Evolutionary conservation across 2,797 vertebrate genomes (phyloP).

Genomic region (Buphagus erythrorhynchus): DNA sequence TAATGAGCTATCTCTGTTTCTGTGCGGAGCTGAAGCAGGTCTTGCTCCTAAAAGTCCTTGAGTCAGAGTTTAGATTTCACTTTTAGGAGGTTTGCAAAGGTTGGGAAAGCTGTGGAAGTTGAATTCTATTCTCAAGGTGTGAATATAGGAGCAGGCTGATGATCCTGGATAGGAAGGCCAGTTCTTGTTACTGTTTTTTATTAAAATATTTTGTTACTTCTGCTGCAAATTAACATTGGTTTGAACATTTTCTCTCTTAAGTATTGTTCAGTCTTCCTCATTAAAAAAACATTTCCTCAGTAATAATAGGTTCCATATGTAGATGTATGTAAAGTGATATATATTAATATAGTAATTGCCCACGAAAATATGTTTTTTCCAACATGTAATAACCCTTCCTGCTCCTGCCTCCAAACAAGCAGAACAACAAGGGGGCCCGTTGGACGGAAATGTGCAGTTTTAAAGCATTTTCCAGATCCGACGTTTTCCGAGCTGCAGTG

Average conservation of each 20-base stretch:
- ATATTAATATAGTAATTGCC: slow-evolving; percentile 18
- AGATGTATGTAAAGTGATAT: slow-evolving; percentile 43
- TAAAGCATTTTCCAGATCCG: slow-evolving; percentile 27
- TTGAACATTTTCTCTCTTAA: slow-evolving; percentile 65
- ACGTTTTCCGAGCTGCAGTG: background rate
- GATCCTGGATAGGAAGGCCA: background rate
- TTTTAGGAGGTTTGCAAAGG: background rate
- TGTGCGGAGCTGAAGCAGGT: background rate
- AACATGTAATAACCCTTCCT: slow-evolving; percentile 9
- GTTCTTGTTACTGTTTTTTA: background rate
- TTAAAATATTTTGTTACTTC: slow-evolving; percentile 48
- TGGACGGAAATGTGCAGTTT: background rate
- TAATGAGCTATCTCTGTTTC: background rate
- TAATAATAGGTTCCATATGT: slow-evolving; percentile 51
- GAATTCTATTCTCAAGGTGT: background rate
- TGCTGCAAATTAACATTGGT: slow-evolving; percentile 39
- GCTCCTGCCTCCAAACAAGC: background rate
- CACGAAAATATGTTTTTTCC: background rate
- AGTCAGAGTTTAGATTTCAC: background rate
- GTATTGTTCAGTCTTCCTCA: slow-evolving; percentile 58
- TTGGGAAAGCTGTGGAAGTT: background rate
- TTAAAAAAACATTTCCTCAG: slow-evolving; percentile 63
- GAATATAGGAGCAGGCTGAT: background rate
- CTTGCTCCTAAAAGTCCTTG: background rate
- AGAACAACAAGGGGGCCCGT: background rate